Conservation (phyloP, 2,797 vertebrate species). For the Hipposideros larvatus region DNA sequence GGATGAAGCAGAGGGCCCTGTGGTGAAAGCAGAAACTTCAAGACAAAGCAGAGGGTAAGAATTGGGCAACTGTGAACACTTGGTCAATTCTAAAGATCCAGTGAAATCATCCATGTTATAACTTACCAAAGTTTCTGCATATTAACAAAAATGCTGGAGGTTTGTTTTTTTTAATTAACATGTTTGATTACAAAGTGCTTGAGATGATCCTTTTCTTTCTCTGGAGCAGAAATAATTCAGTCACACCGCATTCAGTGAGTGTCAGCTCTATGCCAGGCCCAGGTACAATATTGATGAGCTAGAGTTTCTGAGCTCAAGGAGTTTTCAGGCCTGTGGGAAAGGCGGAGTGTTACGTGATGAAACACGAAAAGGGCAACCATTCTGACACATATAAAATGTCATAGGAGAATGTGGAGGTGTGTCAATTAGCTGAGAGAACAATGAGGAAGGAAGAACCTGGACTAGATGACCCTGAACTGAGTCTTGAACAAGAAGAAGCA, state of each 20-base stretch:
- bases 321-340: neutral
- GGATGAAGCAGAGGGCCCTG: neutral
- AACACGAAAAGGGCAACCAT: neutral
- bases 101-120: neutral
- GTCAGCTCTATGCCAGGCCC: neutral
- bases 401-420: neutral
- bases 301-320: neutral
- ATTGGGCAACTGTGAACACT: neutral
- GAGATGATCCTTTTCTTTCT: neutral
- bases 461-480: neutral
- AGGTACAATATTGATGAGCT: rapidly evolving
- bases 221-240: neutral
- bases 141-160: neutral
- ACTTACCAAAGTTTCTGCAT: neutral
- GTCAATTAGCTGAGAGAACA: neutral
- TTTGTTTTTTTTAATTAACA: neutral
- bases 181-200: neutral
- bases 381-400: neutral
- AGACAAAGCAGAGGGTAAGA: neutral
- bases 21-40: neutral
- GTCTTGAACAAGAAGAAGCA: neutral
- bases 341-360: neutral
- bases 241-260: neutral
- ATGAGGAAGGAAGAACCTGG: neutral
- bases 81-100: neutral